A percentile compares a stretch with the other conserved stretches of the same genome.
These are phyloP conservation scores for Synanthedon formicaeformis DNA, from an alignment of 2,888 invertebrate species.

Conservation along the genomic window DNA sequence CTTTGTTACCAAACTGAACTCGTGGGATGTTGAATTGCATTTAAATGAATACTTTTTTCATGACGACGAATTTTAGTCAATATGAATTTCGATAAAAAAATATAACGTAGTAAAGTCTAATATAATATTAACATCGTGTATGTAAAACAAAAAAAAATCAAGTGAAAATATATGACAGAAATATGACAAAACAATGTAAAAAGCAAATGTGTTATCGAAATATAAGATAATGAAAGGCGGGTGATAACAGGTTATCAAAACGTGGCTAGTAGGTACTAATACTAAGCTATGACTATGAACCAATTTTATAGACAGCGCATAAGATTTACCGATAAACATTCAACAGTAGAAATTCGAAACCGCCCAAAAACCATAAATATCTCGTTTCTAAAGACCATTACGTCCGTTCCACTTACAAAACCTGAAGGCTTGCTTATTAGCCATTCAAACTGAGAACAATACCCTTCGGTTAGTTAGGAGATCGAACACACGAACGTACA, in stretches of 20 bases:
- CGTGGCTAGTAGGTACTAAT: not conserved
- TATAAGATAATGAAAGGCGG: not conserved
- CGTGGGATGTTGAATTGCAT: too few relatives aligned
- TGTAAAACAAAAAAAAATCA: too few relatives aligned
- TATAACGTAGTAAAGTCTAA: too few relatives aligned
- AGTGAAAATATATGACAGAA: too few relatives aligned
- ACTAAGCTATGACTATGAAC: not conserved
- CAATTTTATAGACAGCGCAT: not conserved
- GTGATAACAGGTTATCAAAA: not conserved
- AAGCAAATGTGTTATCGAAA: not conserved
- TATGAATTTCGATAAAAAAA: too few relatives aligned
- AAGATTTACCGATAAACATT: not conserved
- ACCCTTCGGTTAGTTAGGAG: slow-evolving; percentile 45
- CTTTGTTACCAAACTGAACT: too few relatives aligned
- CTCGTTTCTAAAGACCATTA: slow-evolving; percentile 36
- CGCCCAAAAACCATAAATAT: slow-evolving; percentile 33
- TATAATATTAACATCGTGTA: too few relatives aligned
- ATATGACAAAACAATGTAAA: too few relatives aligned
- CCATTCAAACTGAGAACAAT: slow-evolving; percentile 60
- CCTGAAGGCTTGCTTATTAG: slow-evolving; percentile 45
- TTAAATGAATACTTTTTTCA: too few relatives aligned
- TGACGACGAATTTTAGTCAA: too few relatives aligned
- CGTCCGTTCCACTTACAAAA: slow-evolving; percentile 54
- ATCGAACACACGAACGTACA: slow-evolving; percentile 34
- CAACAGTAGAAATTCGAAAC: slow-evolving; percentile 8